Evolutionary conservation across 1,140 invertebrate genomes (phyloP).

Genomic region (Ectropis grisescens): DNA sequence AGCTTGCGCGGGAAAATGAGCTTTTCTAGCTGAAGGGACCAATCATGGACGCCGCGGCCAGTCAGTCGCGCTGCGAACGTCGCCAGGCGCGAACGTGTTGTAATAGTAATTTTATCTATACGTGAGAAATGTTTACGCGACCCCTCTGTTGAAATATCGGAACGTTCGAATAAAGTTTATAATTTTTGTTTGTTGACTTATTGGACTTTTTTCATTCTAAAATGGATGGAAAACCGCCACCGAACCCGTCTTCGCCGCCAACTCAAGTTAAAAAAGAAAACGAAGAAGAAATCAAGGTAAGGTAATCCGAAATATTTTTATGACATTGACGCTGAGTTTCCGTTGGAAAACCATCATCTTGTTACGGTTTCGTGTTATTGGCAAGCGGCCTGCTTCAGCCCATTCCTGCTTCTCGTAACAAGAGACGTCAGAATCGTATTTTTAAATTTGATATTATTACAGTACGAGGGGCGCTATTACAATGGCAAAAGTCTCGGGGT

Average conservation of each 20-base stretch:
- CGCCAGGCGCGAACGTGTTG: slow-evolving; percentile 9
- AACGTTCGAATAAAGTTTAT: slow-evolving; percentile 2
- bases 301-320: slow-evolving; percentile 25
- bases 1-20: slow-evolving; percentile 38
- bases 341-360: slow-evolving; percentile 36
- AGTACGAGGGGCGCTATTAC: slow-evolving; percentile 27
- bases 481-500: slow-evolving; percentile 31
- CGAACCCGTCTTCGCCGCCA: slow-evolving; percentile 36
- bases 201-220: slow-evolving; percentile 18
- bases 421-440: slow-evolving; percentile 52
- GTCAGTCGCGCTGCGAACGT: slow-evolving; percentile 37
- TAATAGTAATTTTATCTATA: background rate
- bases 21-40: slow-evolving; percentile 20
- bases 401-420: slow-evolving; percentile 47
- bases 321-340: slow-evolving; percentile 40
- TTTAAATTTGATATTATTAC: slow-evolving; percentile 59
- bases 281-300: slow-evolving; percentile 70
- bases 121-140: slow-evolving; percentile 43
- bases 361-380: slow-evolving; percentile 43
- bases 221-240: slow-evolving; percentile 48
- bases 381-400: slow-evolving; percentile 48
- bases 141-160: slow-evolving; percentile 8
- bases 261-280: slow-evolving; percentile 65
- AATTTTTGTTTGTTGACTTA: slow-evolving; percentile 22
- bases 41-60: slow-evolving; percentile 1